Evolutionary conservation across 2,888 invertebrate genomes (phyloP).

Genomic region (Coleophora flavipennella): DNA sequence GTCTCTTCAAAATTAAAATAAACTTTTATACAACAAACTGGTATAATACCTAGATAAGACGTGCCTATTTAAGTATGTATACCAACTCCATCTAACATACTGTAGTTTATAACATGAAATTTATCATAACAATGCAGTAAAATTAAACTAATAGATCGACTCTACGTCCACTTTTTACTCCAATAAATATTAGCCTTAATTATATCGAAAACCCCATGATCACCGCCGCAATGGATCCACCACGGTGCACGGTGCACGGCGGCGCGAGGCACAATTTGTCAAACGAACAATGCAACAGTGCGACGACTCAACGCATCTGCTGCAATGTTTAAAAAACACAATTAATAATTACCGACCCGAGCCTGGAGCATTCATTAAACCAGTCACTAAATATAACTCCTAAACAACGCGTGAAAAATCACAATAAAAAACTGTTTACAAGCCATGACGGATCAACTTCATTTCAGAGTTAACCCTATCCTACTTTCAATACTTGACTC

Average conservation of each 20-base stretch:
- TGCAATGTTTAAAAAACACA: slow-evolving; percentile 32
- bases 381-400: slow-evolving; percentile 46
- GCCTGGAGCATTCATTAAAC: slow-evolving; percentile 25
- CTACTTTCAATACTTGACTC: slow-evolving; percentile 2
- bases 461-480: slow-evolving; percentile 39
- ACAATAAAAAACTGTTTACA: slow-evolving; percentile 54
- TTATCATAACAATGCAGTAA: too few species aligned
- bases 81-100: too few species aligned
- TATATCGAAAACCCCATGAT: slow-evolving; percentile 5
- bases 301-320: slow-evolving; percentile 33
- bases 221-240: slow-evolving; percentile 1
- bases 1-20: too few species aligned
- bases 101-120: too few species aligned
- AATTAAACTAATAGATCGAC: not conserved
- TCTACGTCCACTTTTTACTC: slow-evolving; percentile 7
- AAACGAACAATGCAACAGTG: slow-evolving; percentile 22
- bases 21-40: too few species aligned
- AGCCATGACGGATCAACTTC: slow-evolving; percentile 53
- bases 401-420: slow-evolving; percentile 62
- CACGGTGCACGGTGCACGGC: too few species aligned
- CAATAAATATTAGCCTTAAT: slow-evolving; percentile 16
- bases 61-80: too few species aligned
- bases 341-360: slow-evolving; percentile 32
- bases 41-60: too few species aligned
- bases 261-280: slow-evolving; percentile 38